These are phyloP conservation scores for Charina bottae DNA, from an alignment of 2,113 vertebrate genomes.

Conservation along the genomic window DNA sequence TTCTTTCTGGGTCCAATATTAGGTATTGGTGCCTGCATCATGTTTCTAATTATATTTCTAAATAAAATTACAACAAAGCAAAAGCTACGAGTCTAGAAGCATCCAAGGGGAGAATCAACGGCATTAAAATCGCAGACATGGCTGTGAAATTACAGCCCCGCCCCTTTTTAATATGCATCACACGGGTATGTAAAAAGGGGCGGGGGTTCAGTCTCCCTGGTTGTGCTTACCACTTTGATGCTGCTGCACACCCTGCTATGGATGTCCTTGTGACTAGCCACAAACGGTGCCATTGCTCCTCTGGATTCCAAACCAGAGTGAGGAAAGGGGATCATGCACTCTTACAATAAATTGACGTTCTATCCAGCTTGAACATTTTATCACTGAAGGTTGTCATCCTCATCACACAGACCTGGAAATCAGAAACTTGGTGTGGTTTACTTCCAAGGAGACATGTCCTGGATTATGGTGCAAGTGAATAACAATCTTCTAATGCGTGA, in stretches of 20 bases:
- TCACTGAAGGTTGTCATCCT: not conserved
- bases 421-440: not conserved
- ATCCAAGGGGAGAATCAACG: not conserved
- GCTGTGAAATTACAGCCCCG: not conserved
- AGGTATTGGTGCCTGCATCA: not conserved
- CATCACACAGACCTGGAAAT: not conserved
- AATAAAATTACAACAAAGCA: not conserved
- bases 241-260: not conserved
- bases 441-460: not conserved
- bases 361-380: not conserved
- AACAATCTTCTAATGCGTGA: not conserved
- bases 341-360: not conserved
- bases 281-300: not conserved
- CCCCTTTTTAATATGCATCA: not conserved
- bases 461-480: not conserved
- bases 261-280: not conserved
- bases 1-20: not conserved
- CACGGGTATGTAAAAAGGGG: not conserved
- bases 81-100: not conserved
- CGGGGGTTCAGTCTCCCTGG: not conserved
- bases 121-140: not conserved
- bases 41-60: not conserved
- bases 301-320: not conserved
- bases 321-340: not conserved
- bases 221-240: not conserved